Percentiles rank a stretch among this genome's conserved stretches.
Conservation (phyloP, 2,888 invertebrate species). For the Podabrus alpinus region DNA sequence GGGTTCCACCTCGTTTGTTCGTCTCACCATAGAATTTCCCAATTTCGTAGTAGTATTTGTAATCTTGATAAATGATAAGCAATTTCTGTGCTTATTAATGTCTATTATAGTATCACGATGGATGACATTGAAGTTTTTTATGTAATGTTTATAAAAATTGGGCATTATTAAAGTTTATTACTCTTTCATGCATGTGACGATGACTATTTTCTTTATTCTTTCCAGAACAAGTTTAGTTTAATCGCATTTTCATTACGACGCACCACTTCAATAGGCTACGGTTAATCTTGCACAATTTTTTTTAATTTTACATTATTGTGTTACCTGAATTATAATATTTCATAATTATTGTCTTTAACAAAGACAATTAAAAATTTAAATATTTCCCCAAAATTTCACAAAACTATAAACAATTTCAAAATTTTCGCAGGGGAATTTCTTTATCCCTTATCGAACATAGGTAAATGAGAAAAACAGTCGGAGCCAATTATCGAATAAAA, state of each 20-base stretch:
- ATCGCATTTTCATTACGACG: neutral
- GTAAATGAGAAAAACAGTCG: neutral
- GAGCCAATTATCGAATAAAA: constrained; percentile 12
- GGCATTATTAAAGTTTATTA: neutral
- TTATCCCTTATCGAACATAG: neutral
- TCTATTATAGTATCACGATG: neutral
- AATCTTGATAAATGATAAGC: neutral
- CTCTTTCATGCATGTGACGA: neutral
- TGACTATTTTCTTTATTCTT: neutral
- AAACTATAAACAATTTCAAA: neutral
- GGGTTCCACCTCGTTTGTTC: neutral
- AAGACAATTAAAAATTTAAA: neutral
- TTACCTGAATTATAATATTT: neutral
- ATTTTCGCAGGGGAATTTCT: neutral
- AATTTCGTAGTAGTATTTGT: neutral
- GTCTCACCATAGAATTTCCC: neutral
- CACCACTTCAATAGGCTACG: neutral
- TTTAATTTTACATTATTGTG: neutral
- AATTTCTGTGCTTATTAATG: neutral
- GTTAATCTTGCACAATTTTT: neutral
- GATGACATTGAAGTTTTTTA: neutral
- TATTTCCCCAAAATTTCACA: neutral
- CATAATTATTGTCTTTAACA: no score
- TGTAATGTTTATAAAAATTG: neutral
- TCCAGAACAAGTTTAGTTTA: neutral